A percentile compares a stretch with the other conserved stretches of the same genome.
Evolutionary conservation across 2,797 vertebrate genomes (phyloP).

Genomic region (Echeneis naucrates): DNA sequence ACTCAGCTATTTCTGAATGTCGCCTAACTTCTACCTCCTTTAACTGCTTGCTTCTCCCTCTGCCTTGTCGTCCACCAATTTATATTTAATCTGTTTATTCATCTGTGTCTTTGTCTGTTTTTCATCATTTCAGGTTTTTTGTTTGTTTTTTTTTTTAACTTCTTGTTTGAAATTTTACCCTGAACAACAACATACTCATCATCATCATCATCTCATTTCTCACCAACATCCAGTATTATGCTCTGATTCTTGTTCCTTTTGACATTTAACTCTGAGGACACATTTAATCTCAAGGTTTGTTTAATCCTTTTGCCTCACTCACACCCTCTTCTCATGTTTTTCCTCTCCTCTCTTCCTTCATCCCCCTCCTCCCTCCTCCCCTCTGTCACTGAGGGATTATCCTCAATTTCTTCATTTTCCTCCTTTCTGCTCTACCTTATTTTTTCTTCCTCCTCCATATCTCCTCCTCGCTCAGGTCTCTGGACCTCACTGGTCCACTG

Average conservation of each 20-base stretch:
- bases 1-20: slow-evolving; percentile 17
- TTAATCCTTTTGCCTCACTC: slow-evolving; percentile 42
- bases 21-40: slow-evolving; percentile 6
- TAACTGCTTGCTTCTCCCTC: neutral
- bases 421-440: slow-evolving; percentile 9
- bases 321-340: slow-evolving; percentile 28
- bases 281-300: slow-evolving; percentile 52
- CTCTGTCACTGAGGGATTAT: slow-evolving; percentile 27
- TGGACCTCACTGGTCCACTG: slow-evolving; percentile 86
- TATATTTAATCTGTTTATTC: slow-evolving; percentile 55
- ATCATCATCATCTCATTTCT: slow-evolving; percentile 20
- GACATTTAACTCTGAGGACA: slow-evolving; percentile 42
- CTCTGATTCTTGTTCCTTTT: slow-evolving; percentile 26
- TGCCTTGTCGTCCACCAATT: slow-evolving; percentile 22
- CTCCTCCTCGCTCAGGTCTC: slow-evolving; percentile 73
- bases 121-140: slow-evolving; percentile 30
- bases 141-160: slow-evolving; percentile 14
- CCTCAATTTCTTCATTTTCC: slow-evolving; percentile 3
- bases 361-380: neutral
- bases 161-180: slow-evolving; percentile 20
- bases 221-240: slow-evolving; percentile 6
- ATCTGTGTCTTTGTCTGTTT: slow-evolving; percentile 33
- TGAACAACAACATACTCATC: slow-evolving; percentile 13
- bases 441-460: slow-evolving; percentile 12
- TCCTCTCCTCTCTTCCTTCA: slow-evolving; percentile 1